Base-by-base conservation (phyloP, 1,140 invertebrate genomes). In the Galleria mellonella region DNA sequence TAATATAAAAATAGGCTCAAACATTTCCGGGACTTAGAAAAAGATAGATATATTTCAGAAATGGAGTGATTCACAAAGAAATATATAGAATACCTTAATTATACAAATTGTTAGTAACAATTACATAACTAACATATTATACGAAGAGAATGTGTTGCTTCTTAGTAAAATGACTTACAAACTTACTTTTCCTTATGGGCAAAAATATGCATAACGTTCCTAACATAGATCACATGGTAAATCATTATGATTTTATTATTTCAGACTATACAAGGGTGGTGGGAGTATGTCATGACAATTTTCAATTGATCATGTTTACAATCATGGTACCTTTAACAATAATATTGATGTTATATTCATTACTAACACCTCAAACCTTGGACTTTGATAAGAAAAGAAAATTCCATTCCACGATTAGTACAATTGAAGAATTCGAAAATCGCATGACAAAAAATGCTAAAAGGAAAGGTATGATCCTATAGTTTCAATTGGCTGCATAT, bases 201-300 rank as follows among this genome's bases (percentile, higher is more conserved):
- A 23, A 23, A 23, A 3, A 37, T n/a, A 15, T 37, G 15, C 8
- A 15, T n/a, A n/a, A n/a, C n/a, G n/a, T n/a, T n/a, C n/a, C 9
- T 17, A 37, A 15, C 17, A 23, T 23, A 23, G 2, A 2, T 23
- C 2, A 23, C 17, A 6, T 23, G 17, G 17, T 23, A 23, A 23
- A 23, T 23, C 17, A 23, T 23, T 23, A 23, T 23, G 17, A 23
- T 6, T 23, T 33, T 23, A 23, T 38, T 53, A 56, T 73, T 70
- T 68, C 73, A 77, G 73, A 49, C 33, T 48, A 56, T 46, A 42
- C 51, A 11, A 46, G 32, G 63, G 67, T 73, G 64, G 56, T 73
- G 65, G 72, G 51, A 31, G 47, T 63, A 43, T 58, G 41, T 48
- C 53, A 53, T 59, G 61, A 67, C 23, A 66, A 60, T 47, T 44